These are phyloP conservation scores for Micrastur ruficollis DNA, from an alignment of 2,797 vertebrate genomes.

Conservation along the genomic window DNA sequence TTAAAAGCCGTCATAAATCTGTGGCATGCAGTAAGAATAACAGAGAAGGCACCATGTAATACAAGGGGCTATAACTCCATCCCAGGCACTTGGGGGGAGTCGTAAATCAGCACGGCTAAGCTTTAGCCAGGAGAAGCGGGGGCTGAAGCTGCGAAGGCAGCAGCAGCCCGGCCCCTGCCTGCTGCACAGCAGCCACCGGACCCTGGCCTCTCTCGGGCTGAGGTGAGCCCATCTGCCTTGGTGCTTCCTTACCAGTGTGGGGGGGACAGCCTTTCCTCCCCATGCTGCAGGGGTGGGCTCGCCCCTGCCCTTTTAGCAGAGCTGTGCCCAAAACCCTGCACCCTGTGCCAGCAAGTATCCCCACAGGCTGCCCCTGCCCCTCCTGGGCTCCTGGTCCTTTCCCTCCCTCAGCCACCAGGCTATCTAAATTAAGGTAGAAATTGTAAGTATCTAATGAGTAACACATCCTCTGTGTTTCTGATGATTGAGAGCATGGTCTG, in stretches of 20 bases:
- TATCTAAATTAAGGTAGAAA: not conserved
- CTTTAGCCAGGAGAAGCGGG: fast-evolving
- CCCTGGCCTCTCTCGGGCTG: fast-evolving
- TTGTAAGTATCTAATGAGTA: not conserved
- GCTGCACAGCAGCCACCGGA: fast-evolving
- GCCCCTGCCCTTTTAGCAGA: too few relatives aligned
- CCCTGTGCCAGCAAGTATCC: not conserved
- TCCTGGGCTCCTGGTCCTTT: not conserved
- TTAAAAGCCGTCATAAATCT: conserved; percentile 57
- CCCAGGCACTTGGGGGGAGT: not conserved
- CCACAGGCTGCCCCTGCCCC: not conserved
- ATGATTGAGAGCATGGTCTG: not conserved
- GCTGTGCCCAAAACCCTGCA: too few relatives aligned
- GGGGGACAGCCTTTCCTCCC: not conserved
- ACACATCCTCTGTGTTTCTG: not conserved
- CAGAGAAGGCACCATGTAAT: conserved; percentile 29
- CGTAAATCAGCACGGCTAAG: not conserved
- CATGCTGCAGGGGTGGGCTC: not conserved
- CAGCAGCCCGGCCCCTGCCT: not conserved
- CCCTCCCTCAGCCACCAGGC: not conserved
- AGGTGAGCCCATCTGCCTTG: not conserved
- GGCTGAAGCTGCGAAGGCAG: not conserved
- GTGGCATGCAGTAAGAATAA: not conserved
- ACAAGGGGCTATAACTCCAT: conserved; percentile 9
- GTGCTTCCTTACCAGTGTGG: fast-evolving